These are phyloP conservation scores for Trinectes maculatus DNA, from an alignment of 2,113 vertebrate species.

Conservation along the genomic window DNA sequence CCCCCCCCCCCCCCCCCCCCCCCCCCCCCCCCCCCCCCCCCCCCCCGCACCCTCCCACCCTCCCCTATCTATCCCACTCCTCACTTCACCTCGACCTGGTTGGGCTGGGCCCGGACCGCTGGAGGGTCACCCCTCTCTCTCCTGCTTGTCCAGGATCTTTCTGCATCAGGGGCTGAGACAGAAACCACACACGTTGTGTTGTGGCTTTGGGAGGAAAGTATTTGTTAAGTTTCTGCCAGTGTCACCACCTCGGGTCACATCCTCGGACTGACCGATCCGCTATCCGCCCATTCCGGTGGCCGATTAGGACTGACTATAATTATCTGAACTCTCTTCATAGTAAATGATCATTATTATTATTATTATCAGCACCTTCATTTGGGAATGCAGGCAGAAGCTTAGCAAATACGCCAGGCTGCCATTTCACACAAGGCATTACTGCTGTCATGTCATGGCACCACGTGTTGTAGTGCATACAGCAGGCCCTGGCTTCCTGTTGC, in stretches of 20 bases:
- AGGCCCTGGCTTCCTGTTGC: constrained; percentile 73
- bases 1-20: constrained; percentile 8
- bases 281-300: constrained; percentile 35
- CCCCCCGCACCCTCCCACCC: constrained; percentile 35
- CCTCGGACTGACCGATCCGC: constrained; percentile 35
- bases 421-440: constrained; percentile 79
- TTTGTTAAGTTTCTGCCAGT: constrained; percentile 82
- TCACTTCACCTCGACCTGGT: constrained; percentile 71
- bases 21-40: constrained; percentile 51
- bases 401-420: constrained; percentile 79
- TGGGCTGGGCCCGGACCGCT: constrained; percentile 67
- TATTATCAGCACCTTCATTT: constrained; percentile 20
- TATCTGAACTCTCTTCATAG: neutral
- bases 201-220: constrained; percentile 77
- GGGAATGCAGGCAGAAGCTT: constrained; percentile 78
- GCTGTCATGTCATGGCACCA: constrained; percentile 77
- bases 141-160: constrained; percentile 82
- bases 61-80: constrained; percentile 64
- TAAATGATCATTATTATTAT: neutral
- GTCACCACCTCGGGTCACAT: constrained; percentile 21
- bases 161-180: constrained; percentile 79
- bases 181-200: constrained; percentile 76
- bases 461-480: constrained; percentile 59
- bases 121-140: constrained; percentile 77
- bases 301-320: constrained; percentile 18